Evolutionary conservation across 2,113 vertebrate species (phyloP).

Genomic region (Bambusicola thoracicus): DNA sequence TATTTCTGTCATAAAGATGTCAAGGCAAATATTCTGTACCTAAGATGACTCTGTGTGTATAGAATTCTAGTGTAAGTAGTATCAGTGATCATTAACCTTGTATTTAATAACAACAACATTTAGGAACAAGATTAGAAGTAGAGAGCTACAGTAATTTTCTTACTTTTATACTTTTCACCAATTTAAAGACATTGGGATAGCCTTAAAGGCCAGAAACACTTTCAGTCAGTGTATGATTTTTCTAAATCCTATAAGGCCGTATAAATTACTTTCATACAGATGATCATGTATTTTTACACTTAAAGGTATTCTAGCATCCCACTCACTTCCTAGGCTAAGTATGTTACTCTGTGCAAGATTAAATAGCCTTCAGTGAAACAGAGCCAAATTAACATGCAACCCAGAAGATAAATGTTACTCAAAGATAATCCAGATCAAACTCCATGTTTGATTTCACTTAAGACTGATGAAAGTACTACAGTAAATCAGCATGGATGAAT

Average conservation of each 20-base stretch:
- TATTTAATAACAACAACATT: background rate
- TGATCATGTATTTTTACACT: background rate
- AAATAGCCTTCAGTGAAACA: background rate
- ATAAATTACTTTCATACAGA: background rate
- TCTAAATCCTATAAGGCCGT: background rate
- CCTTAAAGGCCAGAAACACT: background rate
- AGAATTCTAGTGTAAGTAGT: too few species aligned
- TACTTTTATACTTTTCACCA: background rate
- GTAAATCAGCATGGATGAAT: background rate
- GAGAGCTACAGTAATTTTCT: background rate
- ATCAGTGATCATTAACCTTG: conserved; percentile 5
- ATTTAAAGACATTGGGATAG: background rate
- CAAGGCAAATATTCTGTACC: background rate
- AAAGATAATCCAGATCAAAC: background rate
- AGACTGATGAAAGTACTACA: background rate
- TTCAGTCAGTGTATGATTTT: background rate
- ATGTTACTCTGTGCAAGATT: background rate
- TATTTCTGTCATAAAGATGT: background rate
- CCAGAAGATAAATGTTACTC: background rate
- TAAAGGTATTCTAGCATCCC: background rate
- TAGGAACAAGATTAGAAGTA: background rate
- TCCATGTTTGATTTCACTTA: background rate
- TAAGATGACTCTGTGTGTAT: background rate
- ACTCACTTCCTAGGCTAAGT: background rate
- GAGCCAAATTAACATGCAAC: background rate